phyloP scores from a whole-genome alignment of 2,797 vertebrate genomes.

The Pseudomugil tenellus region DNA sequence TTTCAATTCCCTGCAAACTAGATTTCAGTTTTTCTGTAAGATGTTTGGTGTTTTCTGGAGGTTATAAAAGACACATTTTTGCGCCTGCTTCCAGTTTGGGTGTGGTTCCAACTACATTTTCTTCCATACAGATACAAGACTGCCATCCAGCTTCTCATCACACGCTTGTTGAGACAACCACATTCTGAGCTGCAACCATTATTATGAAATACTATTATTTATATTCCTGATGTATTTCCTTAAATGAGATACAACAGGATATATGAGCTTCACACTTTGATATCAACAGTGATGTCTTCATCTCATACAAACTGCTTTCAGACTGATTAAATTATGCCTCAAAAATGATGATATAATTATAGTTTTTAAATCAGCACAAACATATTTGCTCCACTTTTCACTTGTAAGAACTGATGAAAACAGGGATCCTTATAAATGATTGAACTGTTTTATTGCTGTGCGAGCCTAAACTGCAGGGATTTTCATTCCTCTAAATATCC shows the following conservation, averaged over 20 bases:
- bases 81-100: not conserved
- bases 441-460: conserved; percentile 13
- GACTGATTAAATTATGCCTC: not conserved
- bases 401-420: not conserved
- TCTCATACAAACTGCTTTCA: not conserved
- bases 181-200: not conserved
- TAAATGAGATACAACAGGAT: conserved; percentile 6
- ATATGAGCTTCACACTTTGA: not conserved
- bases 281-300: not conserved
- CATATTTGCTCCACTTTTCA: conserved; percentile 7
- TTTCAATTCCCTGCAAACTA: conserved; percentile 31
- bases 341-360: not conserved
- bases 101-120: not conserved
- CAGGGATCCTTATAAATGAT: not conserved
- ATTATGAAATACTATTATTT: not conserved
- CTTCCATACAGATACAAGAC: not conserved
- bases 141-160: not conserved
- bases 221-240: not conserved
- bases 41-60: conserved; percentile 34
- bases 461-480: conserved; percentile 14
- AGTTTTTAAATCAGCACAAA: conserved; percentile 7
- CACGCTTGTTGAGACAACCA: not conserved
- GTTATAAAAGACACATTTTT: conserved; percentile 23
- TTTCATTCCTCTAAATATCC: not conserved
- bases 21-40: conserved; percentile 39